Evolutionary conservation across 2,797 vertebrate species (phyloP).

Genomic region (Arctocebus calabarensis): DNA sequence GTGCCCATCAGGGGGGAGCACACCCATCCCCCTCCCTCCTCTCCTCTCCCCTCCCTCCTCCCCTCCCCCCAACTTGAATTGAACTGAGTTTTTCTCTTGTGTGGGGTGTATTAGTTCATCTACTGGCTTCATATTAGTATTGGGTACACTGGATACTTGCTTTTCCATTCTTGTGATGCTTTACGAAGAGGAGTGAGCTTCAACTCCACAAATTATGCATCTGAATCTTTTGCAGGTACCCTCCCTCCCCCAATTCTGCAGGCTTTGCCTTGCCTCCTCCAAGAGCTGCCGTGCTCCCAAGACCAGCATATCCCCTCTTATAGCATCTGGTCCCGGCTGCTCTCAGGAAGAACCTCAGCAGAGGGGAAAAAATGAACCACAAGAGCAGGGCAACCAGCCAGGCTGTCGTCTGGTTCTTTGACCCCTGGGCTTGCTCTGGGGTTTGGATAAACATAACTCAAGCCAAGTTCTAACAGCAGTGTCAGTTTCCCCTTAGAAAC

Average conservation of each 20-base stretch:
- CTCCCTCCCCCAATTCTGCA: not conserved
- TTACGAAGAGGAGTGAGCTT: no score
- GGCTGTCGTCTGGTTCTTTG: rapidly evolving
- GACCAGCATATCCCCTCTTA: not conserved
- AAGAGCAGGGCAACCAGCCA: not conserved
- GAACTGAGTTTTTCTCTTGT: no score
- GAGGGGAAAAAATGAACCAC: not conserved
- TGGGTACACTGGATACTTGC: no score
- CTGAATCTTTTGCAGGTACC: not conserved
- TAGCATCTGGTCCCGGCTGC: not conserved
- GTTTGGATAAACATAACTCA: not conserved
- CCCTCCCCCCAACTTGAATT: no score
- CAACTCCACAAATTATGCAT: not conserved
- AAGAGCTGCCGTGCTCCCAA: no score
- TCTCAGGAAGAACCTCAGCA: not conserved
- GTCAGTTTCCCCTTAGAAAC: not conserved
- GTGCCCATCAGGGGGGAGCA: no score
- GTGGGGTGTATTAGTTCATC: no score
- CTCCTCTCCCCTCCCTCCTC: no score
- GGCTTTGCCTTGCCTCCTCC: not conserved
- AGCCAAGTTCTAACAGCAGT: not conserved
- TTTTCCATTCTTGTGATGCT: no score
- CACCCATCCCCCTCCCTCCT: no score
- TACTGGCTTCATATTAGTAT: no score
- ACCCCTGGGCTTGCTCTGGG: not conserved